Percentiles rank a stretch among this genome's conserved stretches.
Conservation (phyloP, 1,140 invertebrate genomes). For the Scaptomyza hsui region DNA sequence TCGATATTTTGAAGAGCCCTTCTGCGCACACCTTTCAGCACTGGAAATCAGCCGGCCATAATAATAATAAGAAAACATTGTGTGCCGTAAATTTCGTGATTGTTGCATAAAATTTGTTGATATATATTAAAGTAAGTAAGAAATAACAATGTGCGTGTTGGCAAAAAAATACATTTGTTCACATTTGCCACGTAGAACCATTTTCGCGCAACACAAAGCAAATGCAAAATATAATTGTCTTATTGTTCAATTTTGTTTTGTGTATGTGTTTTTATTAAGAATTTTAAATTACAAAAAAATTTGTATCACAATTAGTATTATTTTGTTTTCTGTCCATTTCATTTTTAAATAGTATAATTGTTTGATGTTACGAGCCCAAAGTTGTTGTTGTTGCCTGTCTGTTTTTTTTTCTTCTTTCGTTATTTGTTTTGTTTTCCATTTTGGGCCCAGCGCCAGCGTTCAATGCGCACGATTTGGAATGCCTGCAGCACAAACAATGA, state of each 20-base stretch:
- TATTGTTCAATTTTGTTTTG: constrained; percentile 6
- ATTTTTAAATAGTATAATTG: constrained; percentile 62
- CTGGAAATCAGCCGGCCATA: constrained; percentile 16
- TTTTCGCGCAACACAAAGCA: too few relatives aligned
- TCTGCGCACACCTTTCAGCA: not conserved
- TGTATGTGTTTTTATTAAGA: constrained; percentile 64
- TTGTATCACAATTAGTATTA: constrained; percentile 81
- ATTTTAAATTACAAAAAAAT: constrained; percentile 82
- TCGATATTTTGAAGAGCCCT: not conserved
- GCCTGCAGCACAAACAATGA: constrained; percentile 41
- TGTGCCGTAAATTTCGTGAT: not conserved
- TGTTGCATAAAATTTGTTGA: constrained; percentile 14
- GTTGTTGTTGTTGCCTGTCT: constrained; percentile 10
- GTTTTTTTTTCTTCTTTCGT: not conserved
- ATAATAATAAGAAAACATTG: constrained; percentile 14
- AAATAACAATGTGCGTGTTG: not conserved
- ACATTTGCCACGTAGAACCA: not conserved
- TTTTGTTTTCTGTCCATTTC: constrained; percentile 61
- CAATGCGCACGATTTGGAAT: constrained; percentile 52
- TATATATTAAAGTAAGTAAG: constrained; percentile 12
- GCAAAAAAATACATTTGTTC: not conserved
- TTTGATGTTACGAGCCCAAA: constrained; percentile 38
- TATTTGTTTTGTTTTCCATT: constrained; percentile 36
- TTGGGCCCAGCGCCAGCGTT: constrained; percentile 19
- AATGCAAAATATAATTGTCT: not conserved